phyloP scores from a whole-genome alignment of 2,113 vertebrate genomes.

The Chionomys nivalis region DNA sequence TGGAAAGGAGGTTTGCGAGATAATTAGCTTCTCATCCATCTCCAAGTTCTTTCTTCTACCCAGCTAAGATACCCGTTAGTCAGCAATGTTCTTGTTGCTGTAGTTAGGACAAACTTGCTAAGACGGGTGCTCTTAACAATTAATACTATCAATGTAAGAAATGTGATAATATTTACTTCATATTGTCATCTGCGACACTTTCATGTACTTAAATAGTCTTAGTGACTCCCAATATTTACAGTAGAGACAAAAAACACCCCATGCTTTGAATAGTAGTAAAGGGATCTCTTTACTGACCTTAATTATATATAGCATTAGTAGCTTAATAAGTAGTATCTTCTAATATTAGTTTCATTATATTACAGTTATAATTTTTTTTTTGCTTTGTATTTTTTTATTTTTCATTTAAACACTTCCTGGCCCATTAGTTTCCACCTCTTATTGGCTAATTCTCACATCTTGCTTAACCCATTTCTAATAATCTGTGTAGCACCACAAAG shows the following conservation, averaged over 20 bases:
- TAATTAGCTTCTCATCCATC: not conserved
- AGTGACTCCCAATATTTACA: not conserved
- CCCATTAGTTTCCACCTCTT: too few species aligned
- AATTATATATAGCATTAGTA: slow-evolving; percentile 33
- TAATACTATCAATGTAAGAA: slow-evolving; percentile 5
- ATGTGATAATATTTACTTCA: slow-evolving; percentile 49
- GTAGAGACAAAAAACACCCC: not conserved
- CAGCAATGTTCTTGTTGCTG: not conserved
- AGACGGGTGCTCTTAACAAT: slow-evolving; percentile 36
- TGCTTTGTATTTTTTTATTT: too few species aligned
- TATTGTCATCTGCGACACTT: slow-evolving; percentile 31
- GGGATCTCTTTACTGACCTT: not conserved
- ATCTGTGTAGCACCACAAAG: too few species aligned
- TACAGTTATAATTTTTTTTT: not conserved
- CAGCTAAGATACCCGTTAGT: slow-evolving; percentile 29
- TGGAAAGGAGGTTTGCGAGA: slow-evolving; percentile 47
- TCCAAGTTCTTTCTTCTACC: not conserved
- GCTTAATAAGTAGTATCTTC: not conserved
- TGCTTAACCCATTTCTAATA: too few species aligned
- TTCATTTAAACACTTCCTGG: too few species aligned
- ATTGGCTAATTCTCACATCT: too few species aligned
- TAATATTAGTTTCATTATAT: not conserved
- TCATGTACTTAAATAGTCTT: not conserved
- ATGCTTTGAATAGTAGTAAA: slow-evolving; percentile 41
- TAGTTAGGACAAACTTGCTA: not conserved